Percentiles rank a stretch among this genome's conserved stretches.
Conservation (phyloP, 1,140 invertebrate genomes). For the Odontomachus brunneus region DNA sequence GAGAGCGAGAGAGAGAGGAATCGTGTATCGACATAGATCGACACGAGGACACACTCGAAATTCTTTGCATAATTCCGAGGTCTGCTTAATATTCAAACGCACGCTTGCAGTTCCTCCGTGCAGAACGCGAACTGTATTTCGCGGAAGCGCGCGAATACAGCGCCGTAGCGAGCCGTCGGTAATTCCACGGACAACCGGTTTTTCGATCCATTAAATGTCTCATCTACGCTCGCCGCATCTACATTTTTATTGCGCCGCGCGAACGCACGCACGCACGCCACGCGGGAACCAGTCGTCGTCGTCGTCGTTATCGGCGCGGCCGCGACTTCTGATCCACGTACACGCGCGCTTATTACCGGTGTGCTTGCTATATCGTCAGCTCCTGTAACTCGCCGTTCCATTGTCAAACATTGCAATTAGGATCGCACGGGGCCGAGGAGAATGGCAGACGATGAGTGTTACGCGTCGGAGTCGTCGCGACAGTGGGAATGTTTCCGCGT, state of each 20-base stretch:
- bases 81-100: slow-evolving; percentile 65
- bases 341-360: no score
- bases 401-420: no score
- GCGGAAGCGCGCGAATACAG: slow-evolving; percentile 48
- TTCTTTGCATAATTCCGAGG: slow-evolving; percentile 56
- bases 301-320: neutral
- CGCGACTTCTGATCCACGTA: no score
- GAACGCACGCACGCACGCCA: neutral
- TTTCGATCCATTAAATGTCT: slow-evolving; percentile 65
- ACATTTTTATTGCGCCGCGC: slow-evolving; percentile 47
- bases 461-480: no score
- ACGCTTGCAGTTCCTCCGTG: slow-evolving; percentile 20
- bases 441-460: no score
- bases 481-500: no score
- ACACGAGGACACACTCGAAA: slow-evolving; percentile 43
- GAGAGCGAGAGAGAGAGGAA: neutral
- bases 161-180: slow-evolving; percentile 14
- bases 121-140: slow-evolving; percentile 51
- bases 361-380: no score
- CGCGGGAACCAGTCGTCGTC: slow-evolving; percentile 30
- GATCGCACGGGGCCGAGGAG: no score
- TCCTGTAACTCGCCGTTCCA: no score
- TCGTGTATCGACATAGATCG: slow-evolving; percentile 44
- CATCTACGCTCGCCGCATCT: slow-evolving; percentile 36
- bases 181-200: slow-evolving; percentile 70